phyloP scores from a whole-genome alignment of 2,888 invertebrate genomes.

The Cylloceria caligata region DNA sequence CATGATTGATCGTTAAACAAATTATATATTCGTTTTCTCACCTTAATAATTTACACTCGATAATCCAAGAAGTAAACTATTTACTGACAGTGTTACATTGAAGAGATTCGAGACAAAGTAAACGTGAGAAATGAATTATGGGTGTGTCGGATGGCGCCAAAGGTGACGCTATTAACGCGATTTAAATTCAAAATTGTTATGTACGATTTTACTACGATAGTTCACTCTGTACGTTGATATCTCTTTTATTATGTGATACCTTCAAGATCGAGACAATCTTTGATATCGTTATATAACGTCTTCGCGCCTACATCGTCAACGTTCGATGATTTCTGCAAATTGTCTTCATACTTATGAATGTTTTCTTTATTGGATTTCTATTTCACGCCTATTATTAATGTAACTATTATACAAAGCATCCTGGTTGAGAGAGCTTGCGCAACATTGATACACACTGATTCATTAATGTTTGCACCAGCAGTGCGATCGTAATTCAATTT shows the following conservation, averaged over 20 bases:
- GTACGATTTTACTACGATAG: constrained; percentile 9
- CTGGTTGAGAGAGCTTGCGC: not conserved
- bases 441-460: constrained; percentile 20
- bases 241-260: not conserved
- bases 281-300: constrained; percentile 42
- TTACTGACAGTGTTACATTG: not conserved
- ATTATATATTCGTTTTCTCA: not conserved
- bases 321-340: constrained; percentile 39
- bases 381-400: constrained; percentile 29
- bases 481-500: not conserved
- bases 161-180: constrained; percentile 44
- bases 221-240: not conserved
- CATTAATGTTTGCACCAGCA: not conserved
- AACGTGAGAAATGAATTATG: constrained; percentile 21
- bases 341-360: constrained; percentile 58
- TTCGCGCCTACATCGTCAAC: constrained; percentile 20
- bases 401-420: constrained; percentile 40
- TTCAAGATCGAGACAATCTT: not conserved
- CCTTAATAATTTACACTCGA: not conserved
- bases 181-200: constrained; percentile 54
- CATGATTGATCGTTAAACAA: constrained; percentile 12
- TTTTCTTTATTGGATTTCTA: constrained; percentile 35
- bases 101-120: not conserved
- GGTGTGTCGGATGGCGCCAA: constrained; percentile 53
- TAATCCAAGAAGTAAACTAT: not conserved